Base-by-base conservation (phyloP, 2,113 vertebrate species). In the Columba janthina region DNA sequence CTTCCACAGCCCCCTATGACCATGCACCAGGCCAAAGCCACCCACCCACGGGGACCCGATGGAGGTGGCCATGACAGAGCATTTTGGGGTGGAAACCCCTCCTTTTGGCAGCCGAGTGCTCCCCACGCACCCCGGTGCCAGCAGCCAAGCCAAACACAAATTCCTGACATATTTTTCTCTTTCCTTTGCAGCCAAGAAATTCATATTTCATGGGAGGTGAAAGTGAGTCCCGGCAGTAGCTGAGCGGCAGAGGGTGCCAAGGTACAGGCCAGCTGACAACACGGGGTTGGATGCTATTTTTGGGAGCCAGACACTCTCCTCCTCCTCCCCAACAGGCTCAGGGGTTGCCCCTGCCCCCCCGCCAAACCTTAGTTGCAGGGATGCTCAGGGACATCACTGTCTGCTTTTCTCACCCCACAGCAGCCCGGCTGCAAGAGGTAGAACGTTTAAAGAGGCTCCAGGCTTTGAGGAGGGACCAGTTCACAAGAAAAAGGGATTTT, bases 241-340 rank as follows among this genome's bases (percentile, higher is more conserved):
- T 91, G 93, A 96, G 95, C 91, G 31, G 97, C 95, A 71, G 97
- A 97, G 96, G 96, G 90, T 94, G 92, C 84, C 96, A 95, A 97
- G 97, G 98, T 98, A 98, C 19, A 96, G 85, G 94, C 96, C 89
- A 76, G 82, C 80, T 98, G 98, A 97, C 97, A 93, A 96, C 87
- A 90, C 77, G 40, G 97, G 84, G 96, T 96, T 72, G 70, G 42
- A 90, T 97, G 97, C 96, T 97, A 96, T 90, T 97, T 98, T 97
- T 97, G 88, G 95, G 97, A 97, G 91, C 88, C 91, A 85, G 83
- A 54, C 12, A 31, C 82, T 91, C 71, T 96, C 97, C 88, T 97
- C 97, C 97, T 42, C 36, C 5, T 62, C 89, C 96, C 96, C 61
- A 58, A 91, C 58, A 14, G 51, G 66, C 73, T 94, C 28, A 0